phyloP scores from a whole-genome alignment of 2,113 vertebrate genomes.

The Mastomys natalensis region DNA sequence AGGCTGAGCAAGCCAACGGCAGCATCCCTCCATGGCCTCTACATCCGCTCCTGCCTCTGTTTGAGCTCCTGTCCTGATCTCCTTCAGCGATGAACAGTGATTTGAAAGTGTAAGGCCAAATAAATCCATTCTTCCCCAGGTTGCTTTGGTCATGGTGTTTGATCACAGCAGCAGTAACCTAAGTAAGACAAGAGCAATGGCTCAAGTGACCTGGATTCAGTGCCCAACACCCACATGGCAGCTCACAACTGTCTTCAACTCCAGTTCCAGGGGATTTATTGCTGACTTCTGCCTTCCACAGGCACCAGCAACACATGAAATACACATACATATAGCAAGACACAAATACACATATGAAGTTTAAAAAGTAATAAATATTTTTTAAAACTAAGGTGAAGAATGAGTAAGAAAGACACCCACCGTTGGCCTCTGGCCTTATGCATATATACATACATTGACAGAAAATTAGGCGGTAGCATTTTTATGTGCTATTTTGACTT shows the following conservation, averaged over 20 bases:
- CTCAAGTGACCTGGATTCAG: not conserved
- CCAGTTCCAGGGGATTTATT: not conserved
- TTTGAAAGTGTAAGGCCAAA: not conserved
- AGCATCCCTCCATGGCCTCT: not conserved
- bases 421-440: not conserved
- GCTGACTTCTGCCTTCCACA: not conserved
- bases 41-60: not conserved
- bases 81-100: not conserved
- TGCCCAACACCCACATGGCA: not conserved
- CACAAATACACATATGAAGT: not conserved
- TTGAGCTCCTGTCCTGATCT: not conserved
- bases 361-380: not conserved
- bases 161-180: not conserved
- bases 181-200: not conserved
- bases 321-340: not conserved
- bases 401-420: not conserved
- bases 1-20: not conserved
- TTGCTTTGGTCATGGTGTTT: not conserved
- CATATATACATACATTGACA: not conserved
- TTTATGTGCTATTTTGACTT: not conserved
- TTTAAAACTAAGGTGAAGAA: not conserved
- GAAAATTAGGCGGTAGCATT: not conserved
- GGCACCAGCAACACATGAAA: not conserved
- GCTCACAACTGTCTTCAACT: not conserved
- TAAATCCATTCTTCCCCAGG: not conserved